These are phyloP conservation scores for Ophion ellenae DNA, from an alignment of 2,888 invertebrate genomes.

Conservation along the genomic window DNA sequence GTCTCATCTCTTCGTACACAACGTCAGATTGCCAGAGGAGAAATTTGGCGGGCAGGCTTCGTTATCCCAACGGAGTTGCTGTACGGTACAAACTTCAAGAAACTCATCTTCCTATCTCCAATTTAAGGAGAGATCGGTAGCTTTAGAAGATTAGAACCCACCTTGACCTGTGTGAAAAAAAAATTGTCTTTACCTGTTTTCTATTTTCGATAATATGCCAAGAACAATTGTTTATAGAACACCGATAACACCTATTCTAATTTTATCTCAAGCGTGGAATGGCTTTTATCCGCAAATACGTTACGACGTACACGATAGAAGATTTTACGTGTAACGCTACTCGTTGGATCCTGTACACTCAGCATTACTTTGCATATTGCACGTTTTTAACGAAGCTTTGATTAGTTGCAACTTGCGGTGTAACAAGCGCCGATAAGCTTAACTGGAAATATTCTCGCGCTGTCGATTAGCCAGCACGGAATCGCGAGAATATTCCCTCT, in stretches of 20 bases:
- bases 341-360: slow-evolving; percentile 6
- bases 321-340: slow-evolving; percentile 24
- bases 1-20: not conserved
- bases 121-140: not conserved
- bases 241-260: slow-evolving; percentile 26
- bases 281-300: slow-evolving; percentile 24
- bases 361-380: slow-evolving; percentile 40
- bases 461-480: slow-evolving; percentile 66
- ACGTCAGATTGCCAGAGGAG: not conserved
- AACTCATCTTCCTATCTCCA: not conserved
- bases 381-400: slow-evolving; percentile 41
- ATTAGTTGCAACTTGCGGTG: slow-evolving; percentile 50
- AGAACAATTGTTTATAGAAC: slow-evolving; percentile 11
- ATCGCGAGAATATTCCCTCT: slow-evolving; percentile 29
- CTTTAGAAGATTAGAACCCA: not conserved
- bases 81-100: not conserved
- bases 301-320: slow-evolving; percentile 12
- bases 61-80: slow-evolving; percentile 6
- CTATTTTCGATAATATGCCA: slow-evolving; percentile 12
- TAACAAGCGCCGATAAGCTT: slow-evolving; percentile 64
- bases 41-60: not conserved
- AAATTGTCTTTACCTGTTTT: not conserved
- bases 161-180: not conserved
- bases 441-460: slow-evolving; percentile 60
- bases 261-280: not conserved